Conservation (phyloP, 2,113 vertebrate genomes). For the Orientallactaga bullata region DNA sequence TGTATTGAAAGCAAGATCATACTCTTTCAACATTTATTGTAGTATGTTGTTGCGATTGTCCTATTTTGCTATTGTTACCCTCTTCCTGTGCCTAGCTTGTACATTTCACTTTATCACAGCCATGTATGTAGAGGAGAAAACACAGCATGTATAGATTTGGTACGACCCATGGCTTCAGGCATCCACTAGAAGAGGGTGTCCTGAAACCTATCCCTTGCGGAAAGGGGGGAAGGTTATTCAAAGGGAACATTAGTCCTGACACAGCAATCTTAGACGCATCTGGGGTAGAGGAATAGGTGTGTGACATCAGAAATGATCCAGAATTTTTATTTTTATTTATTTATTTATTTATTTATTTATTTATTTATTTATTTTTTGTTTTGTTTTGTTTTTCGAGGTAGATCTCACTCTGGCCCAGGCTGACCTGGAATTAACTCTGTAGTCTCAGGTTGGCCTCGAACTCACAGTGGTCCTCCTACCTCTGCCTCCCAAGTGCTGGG, state of each 20-base stretch:
- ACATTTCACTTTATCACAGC: not conserved
- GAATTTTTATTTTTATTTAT: not conserved
- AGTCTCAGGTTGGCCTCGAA: too few species aligned
- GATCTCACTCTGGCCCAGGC: too few species aligned
- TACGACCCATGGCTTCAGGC: not conserved
- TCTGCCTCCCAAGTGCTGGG: too few species aligned
- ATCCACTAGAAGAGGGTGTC: not conserved
- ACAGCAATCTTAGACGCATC: not conserved
- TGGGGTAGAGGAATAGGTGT: not conserved
- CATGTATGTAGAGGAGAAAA: not conserved
- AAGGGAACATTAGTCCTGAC: not conserved
- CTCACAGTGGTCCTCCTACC: too few species aligned
- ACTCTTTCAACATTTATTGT: not conserved
- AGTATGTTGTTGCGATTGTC: not conserved
- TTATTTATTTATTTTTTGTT: too few species aligned
- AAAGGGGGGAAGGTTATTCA: not conserved
- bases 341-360: too few species aligned
- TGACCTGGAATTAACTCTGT: too few species aligned
- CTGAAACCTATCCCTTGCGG: not conserved
- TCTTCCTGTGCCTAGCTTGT: not conserved
- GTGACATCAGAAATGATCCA: not conserved
- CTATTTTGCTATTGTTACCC: not conserved
- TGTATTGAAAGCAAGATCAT: not conserved
- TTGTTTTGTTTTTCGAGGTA: too few species aligned
- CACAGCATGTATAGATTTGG: too few species aligned